A percentile compares a stretch with the other conserved stretches of the same genome.
Evolutionary conservation across 1,140 invertebrate species (phyloP).

Genomic region (Ceratitis capitata): DNA sequence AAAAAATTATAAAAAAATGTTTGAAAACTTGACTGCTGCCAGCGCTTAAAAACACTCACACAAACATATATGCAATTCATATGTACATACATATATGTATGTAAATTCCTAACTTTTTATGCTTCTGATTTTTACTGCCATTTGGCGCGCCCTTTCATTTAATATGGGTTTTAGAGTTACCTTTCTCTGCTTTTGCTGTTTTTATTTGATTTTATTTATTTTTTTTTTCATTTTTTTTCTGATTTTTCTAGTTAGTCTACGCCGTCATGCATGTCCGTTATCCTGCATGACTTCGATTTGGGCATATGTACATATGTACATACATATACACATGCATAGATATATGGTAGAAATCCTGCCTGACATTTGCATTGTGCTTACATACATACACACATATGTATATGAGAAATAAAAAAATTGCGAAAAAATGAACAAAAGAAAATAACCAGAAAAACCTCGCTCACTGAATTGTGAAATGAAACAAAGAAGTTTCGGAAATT

Average conservation of each 20-base stretch:
- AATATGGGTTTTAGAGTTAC: too few species aligned
- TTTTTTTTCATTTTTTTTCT: background rate
- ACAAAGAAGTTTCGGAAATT: slow-evolving; percentile 4
- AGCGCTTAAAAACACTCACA: background rate
- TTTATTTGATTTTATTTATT: background rate
- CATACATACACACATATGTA: background rate
- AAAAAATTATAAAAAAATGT: background rate
- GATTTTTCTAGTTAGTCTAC: background rate
- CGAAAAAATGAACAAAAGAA: background rate
- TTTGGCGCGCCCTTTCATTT: background rate
- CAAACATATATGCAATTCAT: background rate
- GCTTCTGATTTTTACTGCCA: slow-evolving; percentile 3
- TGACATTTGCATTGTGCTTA: background rate
- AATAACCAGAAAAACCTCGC: background rate
- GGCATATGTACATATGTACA: background rate
- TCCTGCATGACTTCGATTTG: background rate
- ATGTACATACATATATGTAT: too few species aligned
- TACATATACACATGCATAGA: background rate
- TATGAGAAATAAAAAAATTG: background rate
- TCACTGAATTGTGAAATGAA: background rate
- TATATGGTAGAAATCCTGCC: background rate
- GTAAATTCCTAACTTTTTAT: background rate
- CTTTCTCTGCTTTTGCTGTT: too few species aligned
- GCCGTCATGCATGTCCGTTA: background rate
- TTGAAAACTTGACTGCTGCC: background rate